Percentiles rank a stretch among this genome's conserved stretches.
These are phyloP conservation scores for Griposia aprilina DNA, from an alignment of 2,888 invertebrate species.

Conservation along the genomic window DNA sequence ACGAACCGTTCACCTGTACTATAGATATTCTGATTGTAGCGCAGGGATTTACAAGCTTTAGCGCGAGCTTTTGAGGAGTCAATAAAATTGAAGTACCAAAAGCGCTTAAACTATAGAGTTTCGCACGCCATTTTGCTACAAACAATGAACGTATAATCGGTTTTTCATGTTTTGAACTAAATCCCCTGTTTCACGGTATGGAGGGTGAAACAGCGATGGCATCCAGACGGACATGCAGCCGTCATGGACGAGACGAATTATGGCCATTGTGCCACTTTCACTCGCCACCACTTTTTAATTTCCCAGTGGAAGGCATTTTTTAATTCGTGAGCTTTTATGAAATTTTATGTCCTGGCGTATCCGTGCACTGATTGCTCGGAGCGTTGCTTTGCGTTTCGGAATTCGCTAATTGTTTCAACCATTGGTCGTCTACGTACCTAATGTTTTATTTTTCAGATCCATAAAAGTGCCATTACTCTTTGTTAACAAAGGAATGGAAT, in stretches of 20 bases:
- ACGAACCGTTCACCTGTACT: constrained; percentile 49
- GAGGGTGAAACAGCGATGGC: constrained; percentile 70
- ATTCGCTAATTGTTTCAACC: constrained; percentile 78
- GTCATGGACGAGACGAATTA: constrained; percentile 87
- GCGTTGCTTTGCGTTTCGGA: constrained; percentile 72
- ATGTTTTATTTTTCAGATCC: constrained; percentile 64
- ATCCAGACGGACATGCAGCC: constrained; percentile 79
- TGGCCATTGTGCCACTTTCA: constrained; percentile 88
- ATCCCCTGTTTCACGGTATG: constrained; percentile 79
- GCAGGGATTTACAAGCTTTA: constrained; percentile 76
- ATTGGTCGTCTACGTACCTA: constrained; percentile 66
- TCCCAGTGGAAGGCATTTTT: constrained; percentile 85
- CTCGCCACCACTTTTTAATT: constrained; percentile 86
- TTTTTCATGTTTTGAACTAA: constrained; percentile 86
- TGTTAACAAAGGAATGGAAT: constrained; percentile 62
- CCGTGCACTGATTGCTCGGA: constrained; percentile 79
- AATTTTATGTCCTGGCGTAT: constrained; percentile 83
- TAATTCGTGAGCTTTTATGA: constrained; percentile 87
- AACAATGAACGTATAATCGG: constrained; percentile 85
- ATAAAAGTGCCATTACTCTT: constrained; percentile 63
- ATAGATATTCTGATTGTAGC: constrained; percentile 71
- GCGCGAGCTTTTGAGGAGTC: constrained; percentile 82
- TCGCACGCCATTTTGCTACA: constrained; percentile 79
- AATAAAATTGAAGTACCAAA: constrained; percentile 83
- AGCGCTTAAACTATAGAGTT: constrained; percentile 79